phyloP scores from a whole-genome alignment of 2,113 vertebrate genomes.

The Leucoraja erinaceus region DNA sequence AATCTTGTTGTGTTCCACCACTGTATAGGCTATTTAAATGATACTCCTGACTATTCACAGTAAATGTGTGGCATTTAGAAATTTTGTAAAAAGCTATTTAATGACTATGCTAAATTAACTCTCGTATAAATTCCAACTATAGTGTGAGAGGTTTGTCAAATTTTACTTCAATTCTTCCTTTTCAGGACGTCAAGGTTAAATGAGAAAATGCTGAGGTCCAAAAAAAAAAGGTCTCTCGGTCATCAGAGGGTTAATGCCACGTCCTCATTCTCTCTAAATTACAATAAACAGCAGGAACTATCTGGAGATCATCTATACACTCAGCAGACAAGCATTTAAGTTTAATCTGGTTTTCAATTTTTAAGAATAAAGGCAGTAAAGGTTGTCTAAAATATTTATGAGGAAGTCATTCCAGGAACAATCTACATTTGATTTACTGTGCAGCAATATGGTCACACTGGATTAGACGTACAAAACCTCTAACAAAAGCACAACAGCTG shows the following conservation, averaged over 20 bases:
- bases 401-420: constrained; percentile 73
- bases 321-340: constrained; percentile 32
- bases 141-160: not conserved
- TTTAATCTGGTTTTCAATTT: constrained; percentile 38
- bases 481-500: constrained; percentile 93
- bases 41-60: not conserved
- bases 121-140: not conserved
- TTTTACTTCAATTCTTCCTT: not conserved
- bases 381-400: constrained; percentile 84
- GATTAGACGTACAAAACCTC: constrained; percentile 85
- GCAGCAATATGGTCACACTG: constrained; percentile 79
- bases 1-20: not conserved
- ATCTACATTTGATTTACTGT: constrained; percentile 80
- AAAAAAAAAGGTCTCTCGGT: not conserved
- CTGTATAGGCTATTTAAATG: not conserved
- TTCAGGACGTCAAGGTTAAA: not conserved
- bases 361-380: constrained; percentile 44
- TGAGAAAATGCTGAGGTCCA: not conserved
- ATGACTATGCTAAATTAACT: not conserved
- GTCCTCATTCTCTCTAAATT: not conserved
- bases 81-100: not conserved
- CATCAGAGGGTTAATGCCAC: constrained; percentile 4
- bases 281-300: constrained; percentile 28
- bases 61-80: not conserved
- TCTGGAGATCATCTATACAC: constrained; percentile 23